A percentile compares a stretch with the other conserved stretches of the same genome.
These are phyloP conservation scores for Genyomyrus donnyi DNA, from an alignment of 2,113 vertebrate species.

Conservation along the genomic window DNA sequence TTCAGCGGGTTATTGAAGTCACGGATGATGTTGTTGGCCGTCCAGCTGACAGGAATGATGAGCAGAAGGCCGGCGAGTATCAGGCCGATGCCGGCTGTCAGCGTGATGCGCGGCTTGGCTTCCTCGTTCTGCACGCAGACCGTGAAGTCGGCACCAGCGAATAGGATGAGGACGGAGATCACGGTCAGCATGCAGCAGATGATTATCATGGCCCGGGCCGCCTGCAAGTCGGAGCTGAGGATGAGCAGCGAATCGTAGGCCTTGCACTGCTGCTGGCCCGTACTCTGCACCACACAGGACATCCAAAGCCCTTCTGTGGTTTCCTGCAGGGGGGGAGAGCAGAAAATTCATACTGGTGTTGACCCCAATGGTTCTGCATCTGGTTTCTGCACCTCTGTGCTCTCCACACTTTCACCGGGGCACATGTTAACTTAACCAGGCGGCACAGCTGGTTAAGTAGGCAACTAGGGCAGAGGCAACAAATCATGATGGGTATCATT, in stretches of 20 bases:
- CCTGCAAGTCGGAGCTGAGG: slow-evolving; percentile 54
- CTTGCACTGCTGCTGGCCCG: slow-evolving; percentile 72
- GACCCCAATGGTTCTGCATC: neutral
- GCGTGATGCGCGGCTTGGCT: slow-evolving; percentile 57
- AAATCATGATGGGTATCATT: neutral
- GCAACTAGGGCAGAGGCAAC: neutral
- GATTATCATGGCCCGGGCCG: slow-evolving; percentile 61
- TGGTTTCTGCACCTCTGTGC: neutral
- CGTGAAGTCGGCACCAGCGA: slow-evolving; percentile 62
- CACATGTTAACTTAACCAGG: neutral
- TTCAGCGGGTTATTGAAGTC: slow-evolving; percentile 48
- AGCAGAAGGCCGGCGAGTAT: slow-evolving; percentile 56
- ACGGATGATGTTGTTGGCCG: slow-evolving; percentile 44
- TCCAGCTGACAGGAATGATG: slow-evolving; percentile 64
- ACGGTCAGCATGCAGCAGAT: slow-evolving; percentile 50
- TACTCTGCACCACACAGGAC: slow-evolving; percentile 66
- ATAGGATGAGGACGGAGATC: slow-evolving; percentile 55
- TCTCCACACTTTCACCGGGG: neutral
- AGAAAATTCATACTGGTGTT: neutral
- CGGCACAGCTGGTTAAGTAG: neutral
- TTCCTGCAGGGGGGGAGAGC: slow-evolving; percentile 27
- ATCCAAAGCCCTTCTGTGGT: slow-evolving; percentile 61
- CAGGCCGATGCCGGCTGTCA: slow-evolving; percentile 50
- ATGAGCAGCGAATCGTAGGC: slow-evolving; percentile 59
- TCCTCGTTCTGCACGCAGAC: slow-evolving; percentile 58